Base-by-base conservation (phyloP, 30 jellyfish, hydroid and myxozoan species). In the Aurelia sp. region DNA sequence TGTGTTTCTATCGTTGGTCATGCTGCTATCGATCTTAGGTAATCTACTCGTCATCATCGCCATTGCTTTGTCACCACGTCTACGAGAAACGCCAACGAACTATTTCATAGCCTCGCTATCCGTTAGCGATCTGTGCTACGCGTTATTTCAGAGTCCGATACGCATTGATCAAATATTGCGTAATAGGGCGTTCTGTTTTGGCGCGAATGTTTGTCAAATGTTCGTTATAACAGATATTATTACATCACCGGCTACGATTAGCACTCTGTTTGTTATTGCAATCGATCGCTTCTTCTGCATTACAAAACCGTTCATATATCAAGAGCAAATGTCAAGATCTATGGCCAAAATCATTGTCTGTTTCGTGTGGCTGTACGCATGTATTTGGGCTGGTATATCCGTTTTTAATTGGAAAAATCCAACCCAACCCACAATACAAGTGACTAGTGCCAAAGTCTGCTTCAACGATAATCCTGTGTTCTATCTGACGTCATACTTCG, bases 261-360 rank as follows among this genome's bases (percentile, higher is more conserved):
- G 94, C 74, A 88, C 90, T 31, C 83, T 94, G 60, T 90, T 94
- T 62, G 88, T 94, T 55, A 94, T 94, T 15, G 96, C 99, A 81
- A 68, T 94, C 57, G 99, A 94, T 82, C 92, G 98, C 33, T 93
- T 52, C 85, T 60, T 93, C 62, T 97, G 98, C 80, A 87, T 93
- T 17, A 69, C 83, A 17, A 67, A 38, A 58, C 98, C 98, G 27
- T 93, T 77, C 69, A 19, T 57, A 57, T 93, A 93, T 65, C 96
- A 85, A 47, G 88, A 63, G 58, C 30, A 73, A 2, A 71, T 88
- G 86, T 68, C 87, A 9, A 84, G 64, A 48, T 27, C 30, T 57
- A 72, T 57, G 62, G 97, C 92, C 13, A 62, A 60, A 22, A 38
- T 87, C 27, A 60, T 77, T 58, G 63, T 93, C 65, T 24, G 70